These are phyloP conservation scores for Martes martes DNA, from an alignment of 2,113 vertebrate genomes.

Conservation along the genomic window DNA sequence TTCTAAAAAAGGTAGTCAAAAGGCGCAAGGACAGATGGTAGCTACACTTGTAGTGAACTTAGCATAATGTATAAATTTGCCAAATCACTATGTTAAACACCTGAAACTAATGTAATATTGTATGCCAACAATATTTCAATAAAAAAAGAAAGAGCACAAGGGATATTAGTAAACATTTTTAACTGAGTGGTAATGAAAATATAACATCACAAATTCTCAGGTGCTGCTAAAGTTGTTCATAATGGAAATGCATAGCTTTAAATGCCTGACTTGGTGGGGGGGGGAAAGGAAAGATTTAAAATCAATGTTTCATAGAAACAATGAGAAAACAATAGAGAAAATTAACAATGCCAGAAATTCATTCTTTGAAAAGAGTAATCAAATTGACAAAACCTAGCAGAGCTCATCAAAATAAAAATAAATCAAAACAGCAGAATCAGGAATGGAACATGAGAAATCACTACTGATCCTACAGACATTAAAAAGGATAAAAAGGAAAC, in stretches of 20 bases:
- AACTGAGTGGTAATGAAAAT: slow-evolving; percentile 37
- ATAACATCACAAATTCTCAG: not conserved
- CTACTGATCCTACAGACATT: slow-evolving; percentile 4
- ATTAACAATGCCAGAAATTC: not conserved
- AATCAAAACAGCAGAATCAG: not conserved
- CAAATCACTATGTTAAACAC: not conserved
- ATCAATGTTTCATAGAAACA: slow-evolving; percentile 19
- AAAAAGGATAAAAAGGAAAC: not conserved
- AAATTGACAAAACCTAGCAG: slow-evolving; percentile 25
- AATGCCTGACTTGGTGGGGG: not conserved
- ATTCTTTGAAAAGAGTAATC: slow-evolving; percentile 18
- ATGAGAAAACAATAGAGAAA: not conserved
- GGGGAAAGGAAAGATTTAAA: not conserved
- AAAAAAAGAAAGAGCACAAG: not conserved
- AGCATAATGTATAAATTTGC: not conserved
- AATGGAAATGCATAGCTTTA: not conserved
- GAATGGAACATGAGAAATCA: slow-evolving; percentile 18
- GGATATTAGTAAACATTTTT: slow-evolving; percentile 37
- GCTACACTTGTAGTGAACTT: not conserved
- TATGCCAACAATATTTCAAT: not conserved
- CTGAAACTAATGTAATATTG: not conserved
- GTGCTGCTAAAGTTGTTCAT: not conserved
- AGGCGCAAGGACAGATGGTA: not conserved
- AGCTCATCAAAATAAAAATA: slow-evolving; percentile 10
- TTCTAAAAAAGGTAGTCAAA: not conserved